Conservation (phyloP, 2,113 vertebrate genomes). For the Athene cunicularia region DNA sequence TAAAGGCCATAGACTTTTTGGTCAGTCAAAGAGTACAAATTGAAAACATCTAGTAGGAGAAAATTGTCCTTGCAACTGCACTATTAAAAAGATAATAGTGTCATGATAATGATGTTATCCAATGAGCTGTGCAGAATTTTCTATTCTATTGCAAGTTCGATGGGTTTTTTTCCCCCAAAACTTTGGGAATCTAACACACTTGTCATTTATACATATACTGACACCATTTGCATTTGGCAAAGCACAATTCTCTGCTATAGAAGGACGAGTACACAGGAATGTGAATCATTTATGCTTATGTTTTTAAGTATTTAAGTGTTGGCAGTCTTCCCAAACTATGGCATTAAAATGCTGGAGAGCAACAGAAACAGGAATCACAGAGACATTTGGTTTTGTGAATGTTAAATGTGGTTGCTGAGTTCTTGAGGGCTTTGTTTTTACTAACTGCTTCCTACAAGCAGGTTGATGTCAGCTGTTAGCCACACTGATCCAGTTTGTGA, state of each 20-base stretch:
- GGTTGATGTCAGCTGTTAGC: conserved; percentile 13
- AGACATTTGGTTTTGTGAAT: conserved; percentile 43
- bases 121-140: neutral
- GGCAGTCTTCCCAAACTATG: conserved; percentile 32
- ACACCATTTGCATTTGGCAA: conserved; percentile 5
- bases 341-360: conserved; percentile 47
- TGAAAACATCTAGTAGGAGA: neutral
- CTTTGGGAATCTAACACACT: neutral
- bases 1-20: neutral
- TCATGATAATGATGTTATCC: neutral
- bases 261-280: conserved; percentile 25
- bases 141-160: neutral
- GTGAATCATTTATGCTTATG: conserved; percentile 41
- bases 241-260: neutral
- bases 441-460: conserved; percentile 27
- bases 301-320: conserved; percentile 48
- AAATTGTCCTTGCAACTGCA: neutral
- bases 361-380: conserved; percentile 16
- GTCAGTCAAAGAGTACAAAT: neutral
- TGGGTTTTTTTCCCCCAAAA: neutral
- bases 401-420: conserved; percentile 30
- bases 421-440: conserved; percentile 33
- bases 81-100: neutral
- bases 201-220: neutral
- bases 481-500: neutral